Percentiles rank a stretch among this genome's conserved stretches.
These are phyloP conservation scores for Pedionomus torquatus DNA, from an alignment of 2,113 vertebrate species.

Conservation along the genomic window DNA sequence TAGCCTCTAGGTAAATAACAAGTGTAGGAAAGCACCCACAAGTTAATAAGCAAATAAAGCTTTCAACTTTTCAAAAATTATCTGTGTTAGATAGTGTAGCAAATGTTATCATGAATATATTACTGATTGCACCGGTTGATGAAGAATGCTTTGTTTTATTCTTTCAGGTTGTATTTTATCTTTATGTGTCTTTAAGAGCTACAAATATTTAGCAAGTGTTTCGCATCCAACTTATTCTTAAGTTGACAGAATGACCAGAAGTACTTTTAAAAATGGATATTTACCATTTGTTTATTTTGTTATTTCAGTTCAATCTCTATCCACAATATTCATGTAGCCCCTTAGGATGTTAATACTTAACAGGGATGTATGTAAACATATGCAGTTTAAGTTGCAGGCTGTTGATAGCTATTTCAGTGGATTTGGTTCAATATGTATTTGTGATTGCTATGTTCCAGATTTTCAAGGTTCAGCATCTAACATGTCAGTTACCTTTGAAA, in stretches of 20 bases:
- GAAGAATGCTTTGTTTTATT: not conserved
- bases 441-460: not conserved
- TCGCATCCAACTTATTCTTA: not conserved
- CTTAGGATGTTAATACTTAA: not conserved
- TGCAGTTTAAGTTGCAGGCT: not conserved
- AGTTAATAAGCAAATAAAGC: constrained; percentile 45
- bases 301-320: not conserved
- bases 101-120: constrained; percentile 4
- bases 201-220: not conserved
- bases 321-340: not conserved
- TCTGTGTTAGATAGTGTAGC: not conserved
- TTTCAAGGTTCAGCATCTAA: not conserved
- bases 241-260: not conserved
- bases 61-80: constrained; percentile 36
- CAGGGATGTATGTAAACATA: not conserved
- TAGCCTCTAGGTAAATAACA: constrained; percentile 51
- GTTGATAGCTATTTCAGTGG: not conserved
- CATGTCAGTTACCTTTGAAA: not conserved
- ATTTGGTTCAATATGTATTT: not conserved
- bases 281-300: not conserved
- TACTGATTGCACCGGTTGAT: not conserved
- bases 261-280: not conserved
- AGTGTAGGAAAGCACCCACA: not conserved
- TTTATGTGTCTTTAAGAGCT: not conserved
- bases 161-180: not conserved